Base-by-base conservation (phyloP, 2,888 invertebrate genomes). In the Cantharis nigra region DNA sequence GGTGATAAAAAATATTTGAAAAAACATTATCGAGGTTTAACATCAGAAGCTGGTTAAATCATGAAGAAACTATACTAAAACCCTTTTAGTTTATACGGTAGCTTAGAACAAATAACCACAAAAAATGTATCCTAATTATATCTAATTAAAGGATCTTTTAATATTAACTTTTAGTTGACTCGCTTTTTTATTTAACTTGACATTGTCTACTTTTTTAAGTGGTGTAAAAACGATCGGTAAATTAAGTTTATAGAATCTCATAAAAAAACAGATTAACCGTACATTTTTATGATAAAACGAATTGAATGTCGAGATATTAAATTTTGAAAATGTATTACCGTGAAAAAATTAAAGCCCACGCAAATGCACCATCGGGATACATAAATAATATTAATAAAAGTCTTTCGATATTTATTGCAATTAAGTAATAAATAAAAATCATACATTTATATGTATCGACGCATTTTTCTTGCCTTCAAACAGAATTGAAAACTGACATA, bases 291-390 rank as follows among this genome's bases (percentile, higher is more conserved):
- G 73, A 74, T 74, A 71, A 84, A 81, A 84, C 83, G 86, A 86
- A 86, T 85, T 85, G 85, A 82, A 85, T 83, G 85, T 85, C 85
- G 84, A 85, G 83, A 83, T 85, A 84, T 86, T 86, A 86, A 86
- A 85, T 83, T 84, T 81, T 79, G 83, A 80, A 84, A 85, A 86
- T 86, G 86, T 86, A 86, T 85, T 80, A 79, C 79, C 80, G 82
- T 83, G 82, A 84, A 83, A 81, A 81, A 83, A 83, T 80, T 76
- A 80, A 78, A 74, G 76, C 83, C 84, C 81, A 83, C 84, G 82
- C 84, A 75, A 75, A 74, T 67, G 26, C 65, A 67, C 65, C 20
- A 67, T 23, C 65, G 69, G 18, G 65, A 23, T 67, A 67, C 65
- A 67, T 67, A 67, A 67, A 67, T 67, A 23, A 67, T 67, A 67